Percentiles rank a stretch among this genome's conserved stretches.
Evolutionary conservation across 2,797 vertebrate species (phyloP).

Genomic region (Pipistrellus pygmaeus): DNA sequence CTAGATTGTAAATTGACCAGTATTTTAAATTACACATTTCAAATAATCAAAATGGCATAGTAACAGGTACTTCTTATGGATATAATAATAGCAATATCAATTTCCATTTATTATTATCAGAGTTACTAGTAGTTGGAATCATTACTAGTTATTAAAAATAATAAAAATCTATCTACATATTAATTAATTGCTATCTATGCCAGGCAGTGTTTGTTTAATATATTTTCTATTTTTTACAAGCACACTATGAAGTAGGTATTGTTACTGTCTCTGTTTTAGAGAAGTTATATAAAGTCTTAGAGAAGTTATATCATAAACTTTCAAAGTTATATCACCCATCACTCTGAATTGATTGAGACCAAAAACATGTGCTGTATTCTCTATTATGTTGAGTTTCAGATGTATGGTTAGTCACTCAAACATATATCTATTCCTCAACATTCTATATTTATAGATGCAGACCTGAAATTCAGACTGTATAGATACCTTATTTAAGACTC

Average conservation of each 20-base stretch:
- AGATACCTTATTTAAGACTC: neutral
- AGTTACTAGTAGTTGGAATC: neutral
- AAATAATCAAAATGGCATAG: neutral
- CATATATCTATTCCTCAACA: neutral
- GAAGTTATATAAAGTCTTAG: neutral
- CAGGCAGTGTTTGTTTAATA: neutral
- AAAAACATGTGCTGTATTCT: neutral
- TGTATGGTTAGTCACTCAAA: neutral
- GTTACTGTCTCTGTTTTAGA: neutral
- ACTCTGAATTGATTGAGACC: neutral
- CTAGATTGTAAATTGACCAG: neutral
- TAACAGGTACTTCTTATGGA: neutral
- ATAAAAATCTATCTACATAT: neutral
- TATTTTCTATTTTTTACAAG: neutral
- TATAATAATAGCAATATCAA: neutral
- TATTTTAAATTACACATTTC: neutral
- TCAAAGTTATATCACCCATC: neutral
- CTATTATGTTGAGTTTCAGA: neutral
- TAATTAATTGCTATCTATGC: neutral
- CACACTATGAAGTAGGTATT: neutral
- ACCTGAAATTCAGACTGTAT: neutral
- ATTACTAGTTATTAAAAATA: neutral
- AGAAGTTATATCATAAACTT: neutral
- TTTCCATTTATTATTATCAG: neutral
- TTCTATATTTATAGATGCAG: neutral